Base-by-base conservation (phyloP, 2,113 vertebrate species). In the Pogonocichla stellata region DNA sequence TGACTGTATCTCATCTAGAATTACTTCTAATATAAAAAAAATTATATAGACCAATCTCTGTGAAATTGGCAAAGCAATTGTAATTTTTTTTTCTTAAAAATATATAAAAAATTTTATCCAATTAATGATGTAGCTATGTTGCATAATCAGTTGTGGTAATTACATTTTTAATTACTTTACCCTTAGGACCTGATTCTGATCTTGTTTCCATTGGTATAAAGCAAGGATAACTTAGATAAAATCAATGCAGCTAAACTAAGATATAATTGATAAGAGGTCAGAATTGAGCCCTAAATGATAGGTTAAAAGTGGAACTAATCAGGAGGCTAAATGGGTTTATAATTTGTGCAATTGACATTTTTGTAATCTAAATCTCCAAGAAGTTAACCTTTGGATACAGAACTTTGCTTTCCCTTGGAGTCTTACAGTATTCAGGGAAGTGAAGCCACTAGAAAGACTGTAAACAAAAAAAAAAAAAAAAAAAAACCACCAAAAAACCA, bases 281-380 rank as follows among this genome's bases (percentile, higher is more conserved):
- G 86, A 94, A 86, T 47, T 53, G 43, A 80, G 61, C 50, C 92
- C 50, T 93, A 94, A 88, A 88, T 88, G 50, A 13, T 93, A 86
- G 74, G 48, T 74, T 92, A 66, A 89, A 96, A 95, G 89, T 86
- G 43, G 67, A 95, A 92, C 79, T 96, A 96, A 94, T 96, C 89
- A 91, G 86, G 96, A 93, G 86, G 66, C 84, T 86, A 93, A 93
- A 97, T 97, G 97, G 96, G 97, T 98, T 94, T 97, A 97, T 97
- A 97, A 98, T 97, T 80, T 88, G 92, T 74, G 77, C 58, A 87
- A 90, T 94, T 98, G 97, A 98, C 97, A 96, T 97, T 98, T 98
- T 98, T 5, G 0, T 88, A 88, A 86, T 96, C 62, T 93, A 62
- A 75, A 91, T 90, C 85, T 96, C 36, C 95, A 97, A 97, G 97